Base-by-base conservation (phyloP, 2,888 invertebrate species). In the Epirrita christyi region DNA sequence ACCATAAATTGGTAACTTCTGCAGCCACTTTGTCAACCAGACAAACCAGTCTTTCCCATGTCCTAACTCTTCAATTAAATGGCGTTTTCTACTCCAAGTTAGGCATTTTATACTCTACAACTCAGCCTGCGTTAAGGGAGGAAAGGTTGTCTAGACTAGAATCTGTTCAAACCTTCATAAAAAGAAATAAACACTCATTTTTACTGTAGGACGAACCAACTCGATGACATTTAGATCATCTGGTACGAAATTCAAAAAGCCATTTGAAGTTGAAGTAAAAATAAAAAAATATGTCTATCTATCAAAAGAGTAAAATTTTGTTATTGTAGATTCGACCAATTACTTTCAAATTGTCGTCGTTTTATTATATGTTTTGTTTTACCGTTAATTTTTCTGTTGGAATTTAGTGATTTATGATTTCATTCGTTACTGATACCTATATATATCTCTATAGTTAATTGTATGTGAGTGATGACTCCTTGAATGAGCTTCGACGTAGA, bases 401-500 rank as follows among this genome's bases (percentile, higher is more conserved):
- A 84, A 85, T 85, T 85, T 90, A 86, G 87, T 86, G 83, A 82
- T 73, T 84, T 83, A 83, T 85, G 78, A 86, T 85, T 84, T 88
- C 84, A 78, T 85, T 83, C 73, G 72, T 85, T 84, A 85, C 76
- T 82, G 83, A 85, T 86, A 83, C 83, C 21, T 21, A n/a, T n/a
- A 84, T 78, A 81, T 82, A 83, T 83, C 28, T 28, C 83, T 77
- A 81, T 82, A 84, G 83, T 84, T 89, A 85, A 81, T 85, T 85
- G 76, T 85, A 81, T 83, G 86, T 71, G 78, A 84, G 86, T 80
- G 75, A 89, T 91, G 91, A 83, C 85, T 85, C 91, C 89, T 92
- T 92, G 92, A 92, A 92, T 92, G 91, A 92, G 78, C 90, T 88
- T 88, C 90, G 89, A 89, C 73, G 88, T 86, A 87, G 91, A 90